Percentiles rank a stretch among this genome's conserved stretches.
Evolutionary conservation across 2,888 invertebrate genomes (phyloP).

Genomic region (Pristionchus maxplancki): DNA sequence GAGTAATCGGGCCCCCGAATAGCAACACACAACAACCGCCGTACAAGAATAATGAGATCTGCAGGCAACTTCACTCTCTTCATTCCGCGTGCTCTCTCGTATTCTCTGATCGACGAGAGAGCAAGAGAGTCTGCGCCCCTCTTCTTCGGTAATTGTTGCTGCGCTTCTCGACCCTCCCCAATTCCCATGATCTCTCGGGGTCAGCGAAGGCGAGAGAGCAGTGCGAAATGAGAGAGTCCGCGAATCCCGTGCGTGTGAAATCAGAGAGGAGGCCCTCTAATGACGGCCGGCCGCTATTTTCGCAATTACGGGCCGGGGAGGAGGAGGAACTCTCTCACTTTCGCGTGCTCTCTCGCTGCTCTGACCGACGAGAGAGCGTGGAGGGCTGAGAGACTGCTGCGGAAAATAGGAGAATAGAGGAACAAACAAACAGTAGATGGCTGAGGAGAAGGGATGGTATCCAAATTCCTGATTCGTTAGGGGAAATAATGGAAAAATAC

Average conservation of each 20-base stretch:
- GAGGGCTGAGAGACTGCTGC: too few relatives aligned
- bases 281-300: background rate
- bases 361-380: too few relatives aligned
- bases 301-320: background rate
- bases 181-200: background rate
- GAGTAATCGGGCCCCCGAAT: too few relatives aligned
- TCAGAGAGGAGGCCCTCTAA: constrained; percentile 43
- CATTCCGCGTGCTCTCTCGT: background rate
- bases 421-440: too few relatives aligned
- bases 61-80: background rate
- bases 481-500: too few relatives aligned
- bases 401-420: too few relatives aligned
- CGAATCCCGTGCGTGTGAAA: constrained; percentile 2
- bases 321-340: too few relatives aligned
- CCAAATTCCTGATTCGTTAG: too few relatives aligned
- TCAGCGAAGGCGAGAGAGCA: background rate
- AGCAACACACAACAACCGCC: background rate
- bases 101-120: too few relatives aligned
- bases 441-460: too few relatives aligned
- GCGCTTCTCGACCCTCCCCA: background rate
- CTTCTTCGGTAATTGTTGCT: background rate
- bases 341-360: too few relatives aligned
- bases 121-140: background rate
- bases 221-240: background rate
- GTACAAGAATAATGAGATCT: background rate